phyloP scores from a whole-genome alignment of 2,797 vertebrate genomes.

The Poeciliopsis presidionis region DNA sequence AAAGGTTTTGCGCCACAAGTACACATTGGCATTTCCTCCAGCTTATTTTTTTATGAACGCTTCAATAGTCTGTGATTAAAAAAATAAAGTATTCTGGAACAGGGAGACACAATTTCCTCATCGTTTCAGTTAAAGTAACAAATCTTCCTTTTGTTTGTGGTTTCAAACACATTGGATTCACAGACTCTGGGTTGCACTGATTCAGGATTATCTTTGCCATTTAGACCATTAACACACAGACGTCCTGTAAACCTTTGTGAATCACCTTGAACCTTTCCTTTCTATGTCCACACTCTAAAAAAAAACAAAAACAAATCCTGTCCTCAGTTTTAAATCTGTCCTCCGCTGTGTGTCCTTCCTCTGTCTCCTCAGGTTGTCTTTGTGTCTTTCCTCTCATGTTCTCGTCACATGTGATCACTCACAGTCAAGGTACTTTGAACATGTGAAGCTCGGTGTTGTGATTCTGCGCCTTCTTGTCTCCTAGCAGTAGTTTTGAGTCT shows the following conservation, averaged over 20 bases:
- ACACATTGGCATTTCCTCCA: not conserved
- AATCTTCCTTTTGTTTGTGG: not conserved
- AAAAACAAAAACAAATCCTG: not conserved
- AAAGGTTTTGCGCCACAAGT: not conserved
- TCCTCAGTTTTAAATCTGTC: slow-evolving; percentile 12
- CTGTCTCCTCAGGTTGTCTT: slow-evolving; percentile 7
- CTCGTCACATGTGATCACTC: slow-evolving; percentile 1
- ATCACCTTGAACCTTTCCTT: not conserved
- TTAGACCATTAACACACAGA: not conserved
- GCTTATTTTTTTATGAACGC: not conserved
- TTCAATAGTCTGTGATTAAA: not conserved
- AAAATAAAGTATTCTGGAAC: no score
- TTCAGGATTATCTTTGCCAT: not conserved
- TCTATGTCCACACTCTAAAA: not conserved
- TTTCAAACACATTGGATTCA: not conserved
- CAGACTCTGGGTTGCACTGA: not conserved
- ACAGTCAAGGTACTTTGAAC: not conserved
- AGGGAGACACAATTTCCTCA: not conserved
- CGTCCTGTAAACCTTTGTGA: not conserved
- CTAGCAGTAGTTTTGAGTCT: not conserved
- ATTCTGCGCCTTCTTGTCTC: not conserved
- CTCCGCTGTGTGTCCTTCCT: not conserved
- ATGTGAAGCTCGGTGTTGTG: slow-evolving; percentile 1
- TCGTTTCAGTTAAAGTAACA: not conserved
- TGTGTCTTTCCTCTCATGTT: slow-evolving; percentile 9